A percentile compares a stretch with the other conserved stretches of the same genome.
These are phyloP conservation scores for Eupithecia abbreviata DNA, from an alignment of 2,888 invertebrate species.

Conservation along the genomic window DNA sequence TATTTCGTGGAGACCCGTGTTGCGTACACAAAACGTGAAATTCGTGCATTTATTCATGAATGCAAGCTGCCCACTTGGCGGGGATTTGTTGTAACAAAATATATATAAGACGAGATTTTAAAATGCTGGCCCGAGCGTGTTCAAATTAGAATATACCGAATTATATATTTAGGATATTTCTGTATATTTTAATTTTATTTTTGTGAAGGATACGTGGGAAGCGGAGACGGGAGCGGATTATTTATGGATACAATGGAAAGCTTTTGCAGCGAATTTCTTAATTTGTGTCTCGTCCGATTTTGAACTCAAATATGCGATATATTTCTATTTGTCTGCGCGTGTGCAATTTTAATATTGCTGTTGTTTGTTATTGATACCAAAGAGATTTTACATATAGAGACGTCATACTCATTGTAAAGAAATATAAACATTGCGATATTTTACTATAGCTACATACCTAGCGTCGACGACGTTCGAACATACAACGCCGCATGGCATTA, in stretches of 20 bases:
- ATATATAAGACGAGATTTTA: conserved; percentile 19
- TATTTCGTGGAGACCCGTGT: conserved; percentile 53
- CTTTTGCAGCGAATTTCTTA: neutral
- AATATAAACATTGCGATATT: too few species aligned
- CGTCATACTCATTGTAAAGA: too few species aligned
- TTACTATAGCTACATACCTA: too few species aligned
- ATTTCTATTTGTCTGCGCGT: too few species aligned
- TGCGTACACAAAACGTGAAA: conserved; percentile 58
- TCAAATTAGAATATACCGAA: neutral
- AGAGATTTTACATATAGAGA: too few species aligned
- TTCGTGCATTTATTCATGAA: conserved; percentile 62
- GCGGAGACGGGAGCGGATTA: neutral
- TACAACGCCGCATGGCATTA: too few species aligned
- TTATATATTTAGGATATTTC: neutral
- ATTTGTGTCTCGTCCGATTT: too few species aligned
- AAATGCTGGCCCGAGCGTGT: neutral
- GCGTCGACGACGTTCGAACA: too few species aligned
- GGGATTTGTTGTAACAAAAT: conserved; percentile 27
- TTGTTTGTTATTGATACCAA: neutral
- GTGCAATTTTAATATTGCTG: neutral
- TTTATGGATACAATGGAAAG: neutral
- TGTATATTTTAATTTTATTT: too few species aligned
- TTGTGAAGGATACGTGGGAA: neutral
- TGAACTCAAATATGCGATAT: too few species aligned
- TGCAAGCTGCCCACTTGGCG: conserved; percentile 31